Base-by-base conservation (phyloP, 1,140 invertebrate species). In the Lordiphosa mommai region DNA sequence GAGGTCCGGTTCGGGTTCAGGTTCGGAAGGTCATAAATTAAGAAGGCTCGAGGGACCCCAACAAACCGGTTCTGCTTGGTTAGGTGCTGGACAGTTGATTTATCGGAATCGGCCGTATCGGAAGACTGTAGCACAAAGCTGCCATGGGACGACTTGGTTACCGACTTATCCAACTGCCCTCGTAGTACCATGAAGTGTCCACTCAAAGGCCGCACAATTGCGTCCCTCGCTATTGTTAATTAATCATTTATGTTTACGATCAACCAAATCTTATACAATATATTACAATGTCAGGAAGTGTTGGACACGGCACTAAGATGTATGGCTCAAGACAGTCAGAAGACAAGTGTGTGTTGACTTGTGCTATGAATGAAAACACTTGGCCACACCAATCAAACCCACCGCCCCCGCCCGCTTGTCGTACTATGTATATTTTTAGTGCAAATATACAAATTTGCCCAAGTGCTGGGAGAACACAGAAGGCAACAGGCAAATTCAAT, bases 191-290 rank as follows among this genome's bases (percentile, higher is more conserved):
- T 1, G 0, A 23, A 23, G 20, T 23, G 20, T 23, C 20, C 20
- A 23, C 20, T 23, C 5, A 8, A 8, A 36, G 16, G 38, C 29
- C 37, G 23, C 37, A 63, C 60, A 63, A 63, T 52, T 63, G 60
- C 30, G 51, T 30, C 16, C 37, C 14, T 8, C 10, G 60, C 63
- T 63, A 52, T 63, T 52, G 36, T 46, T 66, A 79, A 80, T 82
- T 71, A 84, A 82, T 82, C 76, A 82, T 84, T 76, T 58, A 67
- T 66, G 66, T 67, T 67, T 67, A 67, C 63, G 63, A 67, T 58
- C 58, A 58, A 55, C 14, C 41, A 17, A 36, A 17, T 53, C 68
- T 60, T 76, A 80, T 80, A 80, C 76, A 80, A 80, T 80, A 80
- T 82, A 80, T 80, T 72, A 56, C 60, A 47, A 27, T 43, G 40